phyloP scores from a whole-genome alignment of 92 coral and sea anemone species.

The Galaxea fascicularis region DNA sequence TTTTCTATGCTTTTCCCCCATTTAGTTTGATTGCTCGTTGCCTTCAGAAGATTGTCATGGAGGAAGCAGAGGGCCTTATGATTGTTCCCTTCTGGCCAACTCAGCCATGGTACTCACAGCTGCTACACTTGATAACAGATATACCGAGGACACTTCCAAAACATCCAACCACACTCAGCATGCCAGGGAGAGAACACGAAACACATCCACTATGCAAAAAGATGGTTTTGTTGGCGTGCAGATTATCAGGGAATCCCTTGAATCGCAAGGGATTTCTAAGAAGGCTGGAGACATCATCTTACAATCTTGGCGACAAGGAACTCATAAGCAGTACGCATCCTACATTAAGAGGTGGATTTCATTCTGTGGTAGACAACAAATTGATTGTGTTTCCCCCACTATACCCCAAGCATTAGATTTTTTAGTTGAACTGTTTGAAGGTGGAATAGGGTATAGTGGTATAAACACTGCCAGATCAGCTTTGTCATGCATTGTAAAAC shows the following conservation, averaged over 20 bases:
- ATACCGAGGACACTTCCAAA: conserved; percentile 20
- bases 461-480: conserved; percentile 41
- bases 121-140: conserved; percentile 32
- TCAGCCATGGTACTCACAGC: conserved; percentile 56
- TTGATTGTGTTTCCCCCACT: conserved; percentile 47
- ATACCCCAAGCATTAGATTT: conserved; percentile 41
- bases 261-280: conserved; percentile 50
- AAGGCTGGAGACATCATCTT: conserved; percentile 53
- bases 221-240: conserved; percentile 49
- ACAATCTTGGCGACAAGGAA: conserved; percentile 70
- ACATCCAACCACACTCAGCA: conserved; percentile 17
- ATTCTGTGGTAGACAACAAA: conserved; percentile 41
- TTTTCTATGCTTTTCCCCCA: conserved; percentile 31
- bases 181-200: conserved; percentile 32
- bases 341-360: conserved; percentile 41
- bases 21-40: conserved; percentile 49
- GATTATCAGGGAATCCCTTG: conserved; percentile 55
- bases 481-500: conserved; percentile 46
- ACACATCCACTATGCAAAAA: conserved; percentile 43
- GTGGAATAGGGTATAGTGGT: conserved; percentile 51
- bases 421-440: conserved; percentile 28
- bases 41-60: conserved; percentile 58
- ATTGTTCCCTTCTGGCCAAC: conserved; percentile 60
- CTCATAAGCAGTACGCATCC: conserved; percentile 55
- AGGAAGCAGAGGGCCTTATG: conserved; percentile 49